A percentile compares a stretch with the other conserved stretches of the same genome.
phyloP scores from a whole-genome alignment of 2,113 vertebrate species.

The Deroptyus accipitrinus region DNA sequence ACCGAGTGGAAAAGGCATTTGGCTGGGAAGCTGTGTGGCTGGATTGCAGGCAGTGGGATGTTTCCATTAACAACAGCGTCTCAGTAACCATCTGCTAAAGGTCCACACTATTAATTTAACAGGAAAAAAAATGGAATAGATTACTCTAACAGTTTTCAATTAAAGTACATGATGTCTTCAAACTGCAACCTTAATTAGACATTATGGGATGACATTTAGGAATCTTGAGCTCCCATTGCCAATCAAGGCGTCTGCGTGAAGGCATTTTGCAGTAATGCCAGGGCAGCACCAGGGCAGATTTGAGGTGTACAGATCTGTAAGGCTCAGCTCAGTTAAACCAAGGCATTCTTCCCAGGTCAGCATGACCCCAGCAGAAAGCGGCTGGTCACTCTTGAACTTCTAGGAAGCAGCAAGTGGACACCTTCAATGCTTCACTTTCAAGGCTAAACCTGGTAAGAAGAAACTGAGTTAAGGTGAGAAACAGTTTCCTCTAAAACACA shows the following conservation, averaged over 20 bases:
- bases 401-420: background rate
- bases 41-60: background rate
- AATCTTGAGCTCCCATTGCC: constrained; percentile 18
- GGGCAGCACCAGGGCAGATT: background rate
- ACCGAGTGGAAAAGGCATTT: rapidly evolving
- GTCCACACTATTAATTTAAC: constrained; percentile 66
- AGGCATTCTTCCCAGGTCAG: background rate
- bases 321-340: background rate
- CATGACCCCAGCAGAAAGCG: background rate
- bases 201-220: constrained; percentile 73
- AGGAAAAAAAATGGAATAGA: constrained; percentile 49
- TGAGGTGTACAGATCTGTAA: background rate
- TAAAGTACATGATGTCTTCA: constrained; percentile 72
- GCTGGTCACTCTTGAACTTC: background rate
- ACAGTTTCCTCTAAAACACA: background rate
- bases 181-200: constrained; percentile 72
- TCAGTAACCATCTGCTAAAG: constrained; percentile 64
- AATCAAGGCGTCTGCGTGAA: background rate
- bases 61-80: constrained; percentile 59
- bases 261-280: background rate
- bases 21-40: background rate
- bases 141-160: constrained; percentile 71
- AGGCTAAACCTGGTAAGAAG: background rate
- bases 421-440: background rate
- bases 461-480: background rate